A percentile compares a stretch with the other conserved stretches of the same genome.
Evolutionary conservation across 2,113 vertebrate species (phyloP).

Genomic region (Anser cygnoides): DNA sequence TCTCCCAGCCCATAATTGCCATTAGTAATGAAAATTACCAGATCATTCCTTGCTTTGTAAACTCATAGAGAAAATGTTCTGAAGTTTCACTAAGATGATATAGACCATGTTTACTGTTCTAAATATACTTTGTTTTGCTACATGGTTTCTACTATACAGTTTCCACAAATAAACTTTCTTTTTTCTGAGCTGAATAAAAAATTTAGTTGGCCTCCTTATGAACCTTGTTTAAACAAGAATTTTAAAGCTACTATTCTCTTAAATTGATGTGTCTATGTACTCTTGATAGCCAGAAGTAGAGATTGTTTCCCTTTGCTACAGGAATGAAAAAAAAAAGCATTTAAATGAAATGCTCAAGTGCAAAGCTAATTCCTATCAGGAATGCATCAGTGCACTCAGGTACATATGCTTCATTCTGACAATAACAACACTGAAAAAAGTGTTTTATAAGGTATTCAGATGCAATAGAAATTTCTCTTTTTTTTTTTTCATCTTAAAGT

Average conservation of each 20-base stretch:
- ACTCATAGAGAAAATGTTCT: background rate
- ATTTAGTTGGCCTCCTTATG: background rate
- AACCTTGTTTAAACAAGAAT: background rate
- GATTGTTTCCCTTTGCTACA: background rate
- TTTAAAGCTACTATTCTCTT: background rate
- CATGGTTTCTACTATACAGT: background rate
- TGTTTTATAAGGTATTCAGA: background rate
- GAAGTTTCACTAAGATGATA: background rate
- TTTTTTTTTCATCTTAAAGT: background rate
- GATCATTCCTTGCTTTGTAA: background rate
- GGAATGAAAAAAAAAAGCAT: background rate
- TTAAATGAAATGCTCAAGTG: background rate
- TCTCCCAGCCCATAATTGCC: background rate
- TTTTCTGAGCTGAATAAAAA: background rate
- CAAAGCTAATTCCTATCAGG: background rate
- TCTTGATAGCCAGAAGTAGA: background rate
- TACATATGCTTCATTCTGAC: background rate
- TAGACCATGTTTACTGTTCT: background rate
- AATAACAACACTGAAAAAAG: background rate
- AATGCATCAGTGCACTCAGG: background rate
- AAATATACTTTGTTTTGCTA: background rate
- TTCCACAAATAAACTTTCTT: conserved; percentile 28
- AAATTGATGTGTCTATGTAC: background rate
- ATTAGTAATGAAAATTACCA: conserved; percentile 1
- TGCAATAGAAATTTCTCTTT: background rate